phyloP scores from a whole-genome alignment of 1,140 invertebrate genomes.

The Saccostrea cuccullata region DNA sequence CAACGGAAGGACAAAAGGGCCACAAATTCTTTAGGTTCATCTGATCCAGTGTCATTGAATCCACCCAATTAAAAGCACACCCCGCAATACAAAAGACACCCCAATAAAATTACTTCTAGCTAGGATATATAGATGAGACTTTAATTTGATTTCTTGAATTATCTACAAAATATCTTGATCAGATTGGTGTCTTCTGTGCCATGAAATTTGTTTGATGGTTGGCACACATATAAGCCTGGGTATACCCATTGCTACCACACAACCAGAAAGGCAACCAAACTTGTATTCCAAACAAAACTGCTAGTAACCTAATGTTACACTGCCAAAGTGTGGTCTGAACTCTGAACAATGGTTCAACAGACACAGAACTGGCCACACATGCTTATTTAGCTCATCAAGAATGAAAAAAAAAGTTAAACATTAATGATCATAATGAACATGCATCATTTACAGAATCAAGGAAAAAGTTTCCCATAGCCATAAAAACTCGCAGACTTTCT shows the following conservation, averaged over 20 bases:
- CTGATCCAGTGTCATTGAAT: constrained; percentile 28
- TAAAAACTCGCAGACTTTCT: background rate
- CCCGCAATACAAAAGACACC: background rate
- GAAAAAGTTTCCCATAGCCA: constrained; percentile 9
- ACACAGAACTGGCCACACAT: constrained; percentile 13
- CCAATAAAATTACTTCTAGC: constrained; percentile 11
- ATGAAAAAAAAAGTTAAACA: background rate
- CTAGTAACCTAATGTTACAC: background rate
- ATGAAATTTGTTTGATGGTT: constrained; percentile 34
- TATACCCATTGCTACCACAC: background rate
- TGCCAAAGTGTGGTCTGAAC: constrained; percentile 21
- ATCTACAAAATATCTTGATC: constrained; percentile 23
- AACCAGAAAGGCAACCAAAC: background rate
- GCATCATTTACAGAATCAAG: background rate
- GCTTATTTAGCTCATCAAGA: background rate
- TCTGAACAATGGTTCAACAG: constrained; percentile 12
- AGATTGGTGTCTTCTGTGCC: constrained; percentile 28
- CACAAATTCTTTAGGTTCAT: constrained; percentile 1
- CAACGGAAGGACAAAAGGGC: constrained; percentile 23
- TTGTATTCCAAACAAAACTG: background rate
- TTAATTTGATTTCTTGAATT: constrained; percentile 35
- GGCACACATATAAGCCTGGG: background rate
- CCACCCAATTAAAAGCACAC: background rate
- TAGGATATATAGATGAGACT: constrained; percentile 12
- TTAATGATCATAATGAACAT: constrained; percentile 2